These are phyloP conservation scores for Crax fasciolata DNA, from an alignment of 2,797 vertebrate genomes.

Conservation along the genomic window DNA sequence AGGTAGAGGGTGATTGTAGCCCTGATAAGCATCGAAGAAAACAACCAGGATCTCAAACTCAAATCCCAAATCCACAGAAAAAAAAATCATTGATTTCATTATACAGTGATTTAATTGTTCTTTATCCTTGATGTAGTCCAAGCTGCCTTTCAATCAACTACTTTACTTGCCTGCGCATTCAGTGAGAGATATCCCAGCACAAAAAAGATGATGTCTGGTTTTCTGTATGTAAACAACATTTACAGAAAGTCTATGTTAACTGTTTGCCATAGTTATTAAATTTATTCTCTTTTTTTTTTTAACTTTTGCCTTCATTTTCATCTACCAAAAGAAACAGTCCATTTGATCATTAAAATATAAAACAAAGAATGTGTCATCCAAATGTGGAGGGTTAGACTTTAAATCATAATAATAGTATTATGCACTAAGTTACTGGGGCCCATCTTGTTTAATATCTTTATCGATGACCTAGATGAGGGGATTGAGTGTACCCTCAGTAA, in stretches of 20 bases:
- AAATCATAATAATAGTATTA: background rate
- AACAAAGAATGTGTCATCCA: background rate
- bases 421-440: too few relatives aligned
- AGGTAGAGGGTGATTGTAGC: background rate
- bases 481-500: too few relatives aligned
- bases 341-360: background rate
- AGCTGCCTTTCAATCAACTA: background rate
- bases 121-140: background rate
- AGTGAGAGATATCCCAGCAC: background rate
- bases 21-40: background rate
- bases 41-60: background rate
- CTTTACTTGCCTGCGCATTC: background rate
- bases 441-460: too few relatives aligned
- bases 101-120: background rate
- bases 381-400: background rate
- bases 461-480: too few relatives aligned
- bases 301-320: background rate
- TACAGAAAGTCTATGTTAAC: background rate
- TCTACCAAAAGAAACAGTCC: background rate
- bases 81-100: background rate
- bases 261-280: background rate
- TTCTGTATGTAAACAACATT: background rate
- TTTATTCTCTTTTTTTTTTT: background rate
- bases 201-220: accelerated
- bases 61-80: background rate